A percentile compares a stretch with the other conserved stretches of the same genome.
Evolutionary conservation across 2,113 vertebrate genomes (phyloP).

Genomic region (Lepisosteus oculatus): DNA sequence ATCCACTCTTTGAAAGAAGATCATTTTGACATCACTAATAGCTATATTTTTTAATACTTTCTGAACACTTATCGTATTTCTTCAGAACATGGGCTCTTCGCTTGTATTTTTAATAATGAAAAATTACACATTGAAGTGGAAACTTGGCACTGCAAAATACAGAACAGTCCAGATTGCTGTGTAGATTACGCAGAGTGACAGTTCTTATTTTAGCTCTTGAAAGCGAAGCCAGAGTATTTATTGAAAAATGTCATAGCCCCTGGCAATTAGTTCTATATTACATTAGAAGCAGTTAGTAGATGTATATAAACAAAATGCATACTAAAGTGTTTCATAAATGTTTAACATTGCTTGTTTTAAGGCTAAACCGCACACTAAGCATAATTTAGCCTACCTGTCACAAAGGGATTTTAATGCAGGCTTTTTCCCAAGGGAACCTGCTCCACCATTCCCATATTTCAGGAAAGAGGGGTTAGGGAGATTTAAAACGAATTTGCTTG

Average conservation of each 20-base stretch:
- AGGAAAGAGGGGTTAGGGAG: background rate
- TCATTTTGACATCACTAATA: slow-evolving; percentile 15
- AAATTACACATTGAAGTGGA: slow-evolving; percentile 20
- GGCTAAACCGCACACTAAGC: background rate
- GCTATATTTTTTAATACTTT: slow-evolving; percentile 12
- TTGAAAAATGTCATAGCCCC: background rate
- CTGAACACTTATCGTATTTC: slow-evolving; percentile 18
- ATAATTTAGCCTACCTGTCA: slow-evolving; percentile 4
- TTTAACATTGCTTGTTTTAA: slow-evolving; percentile 11
- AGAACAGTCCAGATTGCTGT: background rate
- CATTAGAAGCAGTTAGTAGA: background rate
- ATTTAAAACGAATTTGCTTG: background rate
- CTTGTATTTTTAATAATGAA: slow-evolving; percentile 22
- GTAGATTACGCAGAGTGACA: background rate
- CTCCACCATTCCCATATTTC: background rate
- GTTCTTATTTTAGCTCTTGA: background rate
- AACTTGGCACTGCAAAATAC: slow-evolving; percentile 7
- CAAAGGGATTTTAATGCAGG: background rate
- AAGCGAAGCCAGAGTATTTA: slow-evolving; percentile 1
- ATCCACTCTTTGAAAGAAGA: slow-evolving; percentile 49
- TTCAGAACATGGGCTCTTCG: slow-evolving; percentile 11
- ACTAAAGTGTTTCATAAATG: slow-evolving; percentile 10
- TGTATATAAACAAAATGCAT: too few relatives aligned
- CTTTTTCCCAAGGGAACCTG: background rate
- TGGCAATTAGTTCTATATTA: too few relatives aligned